Evolutionary conservation across 2,888 invertebrate species (phyloP).

Genomic region (Ectemnius cavifrons): DNA sequence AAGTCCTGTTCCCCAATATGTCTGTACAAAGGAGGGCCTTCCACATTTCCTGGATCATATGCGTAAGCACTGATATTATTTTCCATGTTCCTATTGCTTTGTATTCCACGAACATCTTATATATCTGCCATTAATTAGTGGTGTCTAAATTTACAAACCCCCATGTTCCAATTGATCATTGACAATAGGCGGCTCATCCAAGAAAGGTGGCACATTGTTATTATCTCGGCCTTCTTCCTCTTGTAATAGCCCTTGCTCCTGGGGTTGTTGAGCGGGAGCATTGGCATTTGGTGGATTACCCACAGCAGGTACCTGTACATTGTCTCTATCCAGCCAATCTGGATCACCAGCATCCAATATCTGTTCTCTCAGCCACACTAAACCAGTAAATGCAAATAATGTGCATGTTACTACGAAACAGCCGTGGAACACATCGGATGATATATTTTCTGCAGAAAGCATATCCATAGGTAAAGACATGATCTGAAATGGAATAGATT

Average conservation of each 20-base stretch:
- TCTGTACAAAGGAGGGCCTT: slow-evolving; percentile 37
- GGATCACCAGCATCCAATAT: slow-evolving; percentile 98
- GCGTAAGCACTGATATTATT: too few relatives aligned
- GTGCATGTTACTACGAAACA: slow-evolving; percentile 98
- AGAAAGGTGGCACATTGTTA: slow-evolving; percentile 76
- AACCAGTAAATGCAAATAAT: slow-evolving; percentile 95
- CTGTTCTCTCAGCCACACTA: slow-evolving; percentile 98
- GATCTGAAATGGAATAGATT: slow-evolving; percentile 73
- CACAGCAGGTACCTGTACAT: slow-evolving; percentile 78
- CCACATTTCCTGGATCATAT: slow-evolving; percentile 27
- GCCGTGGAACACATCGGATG: slow-evolving; percentile 96
- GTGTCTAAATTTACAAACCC: slow-evolving; percentile 31
- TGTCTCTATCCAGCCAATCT: slow-evolving; percentile 94
- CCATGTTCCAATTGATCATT: slow-evolving; percentile 64
- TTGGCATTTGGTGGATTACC: slow-evolving; percentile 77
- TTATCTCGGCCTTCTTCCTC: slow-evolving; percentile 73
- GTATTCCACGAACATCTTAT: neutral
- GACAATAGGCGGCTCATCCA: slow-evolving; percentile 70
- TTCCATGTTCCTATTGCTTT: neutral
- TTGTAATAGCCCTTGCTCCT: slow-evolving; percentile 60
- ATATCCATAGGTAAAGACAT: slow-evolving; percentile 94
- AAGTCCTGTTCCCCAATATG: slow-evolving; percentile 46
- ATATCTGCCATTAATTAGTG: neutral
- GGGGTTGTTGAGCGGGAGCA: slow-evolving; percentile 53
- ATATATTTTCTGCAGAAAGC: slow-evolving; percentile 94